phyloP scores from a whole-genome alignment of 2,797 vertebrate species.

The Kryptopterus vitreolus region DNA sequence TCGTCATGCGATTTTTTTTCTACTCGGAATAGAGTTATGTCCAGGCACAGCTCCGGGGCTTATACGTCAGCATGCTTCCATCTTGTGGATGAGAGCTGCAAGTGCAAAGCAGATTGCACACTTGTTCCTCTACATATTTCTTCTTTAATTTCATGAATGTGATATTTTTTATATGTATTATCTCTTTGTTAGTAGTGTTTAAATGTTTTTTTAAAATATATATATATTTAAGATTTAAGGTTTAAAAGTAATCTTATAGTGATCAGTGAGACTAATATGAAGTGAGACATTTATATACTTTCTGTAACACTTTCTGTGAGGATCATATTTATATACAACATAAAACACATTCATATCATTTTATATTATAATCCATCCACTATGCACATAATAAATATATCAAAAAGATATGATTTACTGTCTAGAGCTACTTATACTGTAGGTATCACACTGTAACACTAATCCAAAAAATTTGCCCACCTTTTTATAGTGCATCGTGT shows the following conservation, averaged over 20 bases:
- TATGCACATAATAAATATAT: not conserved
- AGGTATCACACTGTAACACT: not conserved
- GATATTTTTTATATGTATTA: slow-evolving; percentile 1
- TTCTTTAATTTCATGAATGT: not conserved
- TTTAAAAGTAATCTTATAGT: slow-evolving; percentile 3
- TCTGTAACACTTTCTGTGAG: slow-evolving; percentile 9
- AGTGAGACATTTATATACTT: no score
- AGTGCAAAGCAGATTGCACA: slow-evolving; percentile 49
- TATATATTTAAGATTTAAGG: not conserved
- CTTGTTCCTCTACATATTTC: not conserved
- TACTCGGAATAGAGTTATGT: not conserved
- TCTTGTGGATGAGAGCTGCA: slow-evolving; percentile 62
- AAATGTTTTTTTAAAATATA: slow-evolving; percentile 1
- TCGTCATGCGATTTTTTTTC: not conserved
- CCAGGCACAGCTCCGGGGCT: slow-evolving; percentile 44
- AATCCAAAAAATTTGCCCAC: not conserved
- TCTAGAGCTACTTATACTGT: not conserved
- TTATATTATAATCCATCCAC: not conserved
- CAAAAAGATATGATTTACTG: no score
- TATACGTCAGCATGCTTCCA: slow-evolving; percentile 63
- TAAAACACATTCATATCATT: not conserved
- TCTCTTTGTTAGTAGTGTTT: not conserved
- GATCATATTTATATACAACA: not conserved
- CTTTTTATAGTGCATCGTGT: not conserved
- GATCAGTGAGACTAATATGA: not conserved